A percentile compares a stretch with the other conserved stretches of the same genome.
Evolutionary conservation across 2,888 invertebrate species (phyloP).

Genomic region (Cepaea hortensis): DNA sequence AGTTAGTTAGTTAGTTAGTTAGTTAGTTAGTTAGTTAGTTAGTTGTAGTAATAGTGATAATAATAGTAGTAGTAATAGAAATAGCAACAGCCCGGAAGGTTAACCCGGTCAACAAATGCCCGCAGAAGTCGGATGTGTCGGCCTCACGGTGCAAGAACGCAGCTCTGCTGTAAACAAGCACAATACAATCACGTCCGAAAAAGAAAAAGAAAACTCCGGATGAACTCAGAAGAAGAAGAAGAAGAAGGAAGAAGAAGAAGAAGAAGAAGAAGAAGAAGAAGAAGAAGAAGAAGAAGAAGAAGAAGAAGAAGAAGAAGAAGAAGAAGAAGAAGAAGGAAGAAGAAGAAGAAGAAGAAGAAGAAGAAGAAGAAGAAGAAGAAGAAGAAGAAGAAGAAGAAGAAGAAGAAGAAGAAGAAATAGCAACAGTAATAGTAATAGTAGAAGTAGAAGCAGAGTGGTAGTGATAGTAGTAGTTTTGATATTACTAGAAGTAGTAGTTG

Average conservation of each 20-base stretch:
- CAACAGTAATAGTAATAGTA: background rate
- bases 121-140: too few species aligned
- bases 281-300: conserved; percentile 39
- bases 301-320: conserved; percentile 39
- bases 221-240: background rate
- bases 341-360: background rate
- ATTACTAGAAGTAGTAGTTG: background rate
- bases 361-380: background rate
- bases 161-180: too few species aligned
- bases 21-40: too few species aligned
- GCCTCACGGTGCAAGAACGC: too few species aligned
- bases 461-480: too few species aligned
- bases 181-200: background rate
- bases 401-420: conserved; percentile 35
- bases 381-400: background rate
- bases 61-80: too few species aligned
- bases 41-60: too few species aligned
- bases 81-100: too few species aligned
- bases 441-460: too few species aligned
- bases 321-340: conserved; percentile 38
- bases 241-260: conserved; percentile 39
- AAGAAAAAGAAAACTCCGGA: background rate
- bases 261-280: conserved; percentile 38
- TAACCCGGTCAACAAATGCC: too few species aligned
- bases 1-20: too few species aligned